These are phyloP conservation scores for Gouania willdenowi DNA, from an alignment of 2,797 vertebrate species.

Conservation along the genomic window DNA sequence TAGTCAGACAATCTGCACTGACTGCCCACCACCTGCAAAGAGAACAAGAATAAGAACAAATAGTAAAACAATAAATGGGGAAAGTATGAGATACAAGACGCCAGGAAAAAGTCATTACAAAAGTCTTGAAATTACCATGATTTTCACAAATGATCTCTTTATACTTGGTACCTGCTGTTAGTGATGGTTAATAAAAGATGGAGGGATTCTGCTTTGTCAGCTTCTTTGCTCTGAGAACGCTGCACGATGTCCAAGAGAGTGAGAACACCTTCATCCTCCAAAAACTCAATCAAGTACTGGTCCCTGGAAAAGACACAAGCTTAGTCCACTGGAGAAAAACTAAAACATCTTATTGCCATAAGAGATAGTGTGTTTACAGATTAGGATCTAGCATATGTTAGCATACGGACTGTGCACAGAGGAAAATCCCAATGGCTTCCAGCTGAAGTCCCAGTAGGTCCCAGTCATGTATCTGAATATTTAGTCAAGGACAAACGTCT, in stretches of 20 bases:
- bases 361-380: background rate
- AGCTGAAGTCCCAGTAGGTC: slow-evolving; percentile 75
- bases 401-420: slow-evolving; percentile 81
- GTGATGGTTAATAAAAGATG: slow-evolving; percentile 76
- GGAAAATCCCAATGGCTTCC: slow-evolving; percentile 78
- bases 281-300: slow-evolving; percentile 81
- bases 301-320: slow-evolving; percentile 55
- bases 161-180: slow-evolving; percentile 73
- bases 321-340: background rate
- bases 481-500: slow-evolving; percentile 61
- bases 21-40: slow-evolving; percentile 71
- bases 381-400: background rate
- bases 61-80: background rate
- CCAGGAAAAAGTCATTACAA: no score
- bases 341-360: background rate
- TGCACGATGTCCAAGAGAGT: slow-evolving; percentile 82
- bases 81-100: background rate
- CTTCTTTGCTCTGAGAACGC: slow-evolving; percentile 69
- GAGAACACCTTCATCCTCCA: slow-evolving; percentile 79
- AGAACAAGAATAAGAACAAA: background rate
- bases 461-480: slow-evolving; percentile 78
- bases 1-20: slow-evolving; percentile 72
- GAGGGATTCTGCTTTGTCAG: slow-evolving; percentile 76
- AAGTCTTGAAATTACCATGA: slow-evolving; percentile 59
- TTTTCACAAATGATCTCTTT: slow-evolving; percentile 88